phyloP scores from a whole-genome alignment of 1,140 invertebrate genomes.

The Ceratosolen fusciceps region DNA sequence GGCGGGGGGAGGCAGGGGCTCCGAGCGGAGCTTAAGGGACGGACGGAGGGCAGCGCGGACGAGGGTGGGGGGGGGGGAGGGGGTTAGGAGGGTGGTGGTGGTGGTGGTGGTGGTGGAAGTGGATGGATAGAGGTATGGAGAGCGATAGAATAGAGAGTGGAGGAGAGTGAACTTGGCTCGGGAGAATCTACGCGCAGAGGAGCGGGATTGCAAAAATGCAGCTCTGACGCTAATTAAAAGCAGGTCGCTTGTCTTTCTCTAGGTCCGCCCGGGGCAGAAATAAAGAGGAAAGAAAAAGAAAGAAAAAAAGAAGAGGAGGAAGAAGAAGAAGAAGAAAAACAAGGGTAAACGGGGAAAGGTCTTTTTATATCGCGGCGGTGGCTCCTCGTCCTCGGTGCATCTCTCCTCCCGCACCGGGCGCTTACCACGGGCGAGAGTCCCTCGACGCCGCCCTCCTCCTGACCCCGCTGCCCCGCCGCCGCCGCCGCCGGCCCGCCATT shows the following conservation, averaged over 20 bases:
- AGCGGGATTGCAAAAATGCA: not conserved
- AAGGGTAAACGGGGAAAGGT: conserved; percentile 65
- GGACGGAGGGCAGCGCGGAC: not conserved
- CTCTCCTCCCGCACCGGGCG: too few species aligned
- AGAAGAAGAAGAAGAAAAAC: too few species aligned
- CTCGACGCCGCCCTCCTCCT: too few species aligned
- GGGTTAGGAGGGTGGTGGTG: not conserved
- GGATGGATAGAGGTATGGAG: not conserved
- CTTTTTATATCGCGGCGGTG: conserved; percentile 55
- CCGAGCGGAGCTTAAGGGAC: not conserved
- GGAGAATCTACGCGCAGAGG: conserved; percentile 39
- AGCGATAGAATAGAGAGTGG: not conserved
- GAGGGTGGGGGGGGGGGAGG: not conserved
- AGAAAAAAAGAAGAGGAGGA: too few species aligned
- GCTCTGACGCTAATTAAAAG: conserved; percentile 59
- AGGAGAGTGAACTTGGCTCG: not conserved
- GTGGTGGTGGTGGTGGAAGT: not conserved
- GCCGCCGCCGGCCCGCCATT: conserved; percentile 51
- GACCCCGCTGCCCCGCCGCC: too few species aligned
- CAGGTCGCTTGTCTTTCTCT: conserved; percentile 61
- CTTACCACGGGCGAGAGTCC: too few species aligned
- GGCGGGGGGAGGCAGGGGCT: not conserved
- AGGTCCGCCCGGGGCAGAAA: conserved; percentile 56
- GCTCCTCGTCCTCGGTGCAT: conserved; percentile 43
- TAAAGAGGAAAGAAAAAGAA: too few species aligned